These are phyloP conservation scores for Zaprionus inermis DNA, from an alignment of 1,140 invertebrate genomes.

Conservation along the genomic window DNA sequence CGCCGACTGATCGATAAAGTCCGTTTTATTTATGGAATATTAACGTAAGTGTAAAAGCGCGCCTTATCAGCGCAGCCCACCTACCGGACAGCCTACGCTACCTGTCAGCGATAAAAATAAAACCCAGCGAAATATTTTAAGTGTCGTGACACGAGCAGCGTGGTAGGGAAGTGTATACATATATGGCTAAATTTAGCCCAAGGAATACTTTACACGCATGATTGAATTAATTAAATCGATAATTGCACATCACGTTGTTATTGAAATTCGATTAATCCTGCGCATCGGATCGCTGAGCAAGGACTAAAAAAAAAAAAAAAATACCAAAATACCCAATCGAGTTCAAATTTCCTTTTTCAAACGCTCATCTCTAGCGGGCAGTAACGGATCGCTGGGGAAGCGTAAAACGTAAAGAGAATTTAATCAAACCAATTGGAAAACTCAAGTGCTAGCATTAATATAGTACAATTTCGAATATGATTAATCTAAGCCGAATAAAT, in stretches of 20 bases:
- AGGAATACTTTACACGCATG: background rate
- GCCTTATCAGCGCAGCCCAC: background rate
- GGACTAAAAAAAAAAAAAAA: background rate
- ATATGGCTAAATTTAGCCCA: background rate
- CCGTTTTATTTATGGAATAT: slow-evolving; percentile 24
- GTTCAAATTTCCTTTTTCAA: background rate
- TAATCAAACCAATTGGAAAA: slow-evolving; percentile 23
- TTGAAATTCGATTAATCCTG: background rate
- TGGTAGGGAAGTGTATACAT: background rate
- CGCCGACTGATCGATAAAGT: slow-evolving; percentile 33
- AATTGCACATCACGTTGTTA: background rate
- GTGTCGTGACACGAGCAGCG: slow-evolving; percentile 1
- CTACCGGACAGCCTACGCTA: background rate
- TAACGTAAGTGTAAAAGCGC: slow-evolving; percentile 13
- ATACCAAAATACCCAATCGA: background rate
- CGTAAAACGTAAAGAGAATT: slow-evolving; percentile 17
- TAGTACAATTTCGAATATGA: slow-evolving; percentile 39
- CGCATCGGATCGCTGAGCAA: background rate
- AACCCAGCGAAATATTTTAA: slow-evolving; percentile 8
- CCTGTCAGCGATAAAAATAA: slow-evolving; percentile 12
- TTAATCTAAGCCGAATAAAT: slow-evolving; percentile 35
- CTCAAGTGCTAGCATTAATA: slow-evolving; percentile 33
- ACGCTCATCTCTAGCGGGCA: background rate
- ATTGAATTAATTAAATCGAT: background rate
- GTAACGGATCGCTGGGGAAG: background rate